These are phyloP conservation scores for Dasypolia templi DNA, from an alignment of 2,888 invertebrate genomes.

Conservation along the genomic window DNA sequence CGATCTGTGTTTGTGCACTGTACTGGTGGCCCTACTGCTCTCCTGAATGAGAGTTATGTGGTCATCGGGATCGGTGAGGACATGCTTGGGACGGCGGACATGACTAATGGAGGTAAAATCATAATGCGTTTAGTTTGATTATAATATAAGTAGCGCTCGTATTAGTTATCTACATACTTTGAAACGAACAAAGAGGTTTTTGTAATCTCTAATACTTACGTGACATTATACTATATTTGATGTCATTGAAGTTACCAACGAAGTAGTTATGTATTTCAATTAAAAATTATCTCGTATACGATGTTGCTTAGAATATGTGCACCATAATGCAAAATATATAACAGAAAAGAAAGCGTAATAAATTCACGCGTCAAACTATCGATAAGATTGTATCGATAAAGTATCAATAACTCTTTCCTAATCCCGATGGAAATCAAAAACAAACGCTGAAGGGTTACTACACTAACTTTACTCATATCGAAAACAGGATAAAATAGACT, in stretches of 20 bases:
- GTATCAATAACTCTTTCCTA: constrained; percentile 24
- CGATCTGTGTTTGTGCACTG: too few species aligned
- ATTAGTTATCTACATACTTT: background rate
- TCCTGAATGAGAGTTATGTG: too few species aligned
- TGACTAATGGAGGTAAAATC: too few species aligned
- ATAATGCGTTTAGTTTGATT: background rate
- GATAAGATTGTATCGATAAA: constrained; percentile 36
- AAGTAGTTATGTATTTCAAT: background rate
- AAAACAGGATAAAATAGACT: constrained; percentile 19
- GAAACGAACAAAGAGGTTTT: constrained; percentile 1
- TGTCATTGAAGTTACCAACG: background rate
- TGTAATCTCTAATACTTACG: constrained; percentile 7
- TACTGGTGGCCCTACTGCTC: too few species aligned
- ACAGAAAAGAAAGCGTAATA: background rate
- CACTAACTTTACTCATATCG: constrained; percentile 14
- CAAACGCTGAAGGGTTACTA: constrained; percentile 64
- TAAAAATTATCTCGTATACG: background rate
- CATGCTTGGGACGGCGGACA: too few species aligned
- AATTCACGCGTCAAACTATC: constrained; percentile 17
- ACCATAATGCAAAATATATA: constrained; percentile 2
- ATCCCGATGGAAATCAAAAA: constrained; percentile 54
- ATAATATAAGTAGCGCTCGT: background rate
- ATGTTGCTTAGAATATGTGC: background rate
- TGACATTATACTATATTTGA: constrained; percentile 13
- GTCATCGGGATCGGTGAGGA: too few species aligned